Conservation (phyloP, 2,888 invertebrate genomes). For the Villa cingulata region DNA sequence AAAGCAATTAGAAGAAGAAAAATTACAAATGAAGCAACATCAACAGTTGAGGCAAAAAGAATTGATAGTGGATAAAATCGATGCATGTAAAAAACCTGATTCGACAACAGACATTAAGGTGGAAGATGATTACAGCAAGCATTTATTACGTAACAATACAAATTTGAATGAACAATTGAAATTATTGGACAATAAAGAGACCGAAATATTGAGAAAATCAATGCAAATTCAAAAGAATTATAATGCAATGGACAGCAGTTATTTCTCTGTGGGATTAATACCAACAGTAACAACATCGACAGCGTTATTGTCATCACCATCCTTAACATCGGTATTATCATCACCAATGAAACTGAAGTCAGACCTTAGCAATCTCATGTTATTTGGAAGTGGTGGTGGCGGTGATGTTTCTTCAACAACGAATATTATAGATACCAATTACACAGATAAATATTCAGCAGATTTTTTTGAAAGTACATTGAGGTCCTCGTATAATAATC, state of each 20-base stretch:
- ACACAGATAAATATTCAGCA: neutral
- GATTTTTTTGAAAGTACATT: neutral
- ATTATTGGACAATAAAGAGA: slow-evolving; percentile 27
- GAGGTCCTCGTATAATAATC: neutral
- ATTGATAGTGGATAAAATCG: neutral
- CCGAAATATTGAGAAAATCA: slow-evolving; percentile 22
- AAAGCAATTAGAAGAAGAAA: slow-evolving; percentile 5
- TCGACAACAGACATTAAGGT: neutral
- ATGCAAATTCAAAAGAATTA: slow-evolving; percentile 12
- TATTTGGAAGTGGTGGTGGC: neutral
- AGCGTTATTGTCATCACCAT: neutral
- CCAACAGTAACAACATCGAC: neutral
- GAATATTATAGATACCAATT: slow-evolving; percentile 7
- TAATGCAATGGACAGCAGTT: slow-evolving; percentile 10
- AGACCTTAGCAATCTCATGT: neutral
- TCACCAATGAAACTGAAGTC: neutral
- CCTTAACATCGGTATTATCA: neutral
- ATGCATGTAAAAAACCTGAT: neutral
- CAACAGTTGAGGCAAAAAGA: neutral
- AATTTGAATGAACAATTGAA: slow-evolving; percentile 32
- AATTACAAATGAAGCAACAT: neutral
- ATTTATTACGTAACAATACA: slow-evolving; percentile 28
- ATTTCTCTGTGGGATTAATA: neutral
- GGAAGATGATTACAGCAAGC: slow-evolving; percentile 15
- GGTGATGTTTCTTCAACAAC: neutral